Evolutionary conservation across 2,797 vertebrate genomes (phyloP).

Genomic region (Galaxias olidus): DNA sequence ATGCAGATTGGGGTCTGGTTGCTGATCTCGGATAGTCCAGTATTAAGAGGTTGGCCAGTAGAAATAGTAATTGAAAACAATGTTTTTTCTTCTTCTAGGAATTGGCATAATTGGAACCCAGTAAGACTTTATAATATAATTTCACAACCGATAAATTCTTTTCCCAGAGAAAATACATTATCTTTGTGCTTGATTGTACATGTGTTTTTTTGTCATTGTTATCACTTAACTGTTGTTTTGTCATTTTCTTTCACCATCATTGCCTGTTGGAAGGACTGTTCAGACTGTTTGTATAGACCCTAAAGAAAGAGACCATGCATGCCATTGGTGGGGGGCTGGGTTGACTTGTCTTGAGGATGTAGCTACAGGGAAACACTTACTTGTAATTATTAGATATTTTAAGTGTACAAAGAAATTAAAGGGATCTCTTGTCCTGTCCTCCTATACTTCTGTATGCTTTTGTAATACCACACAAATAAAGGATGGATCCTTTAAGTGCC

Average conservation of each 20-base stretch:
- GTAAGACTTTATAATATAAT: no score
- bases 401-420: slow-evolving; percentile 86
- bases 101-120: no score
- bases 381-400: slow-evolving; percentile 81
- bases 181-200: background rate
- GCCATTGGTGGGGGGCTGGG: slow-evolving; percentile 64
- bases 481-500: slow-evolving; percentile 97
- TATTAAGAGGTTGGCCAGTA: background rate
- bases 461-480: slow-evolving; percentile 93
- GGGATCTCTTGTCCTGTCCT: slow-evolving; percentile 87
- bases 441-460: slow-evolving; percentile 86
- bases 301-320: slow-evolving; percentile 61
- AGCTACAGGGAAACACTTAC: slow-evolving; percentile 64
- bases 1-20: no score
- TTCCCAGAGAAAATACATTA: background rate
- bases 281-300: slow-evolving; percentile 47
- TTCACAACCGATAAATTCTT: background rate
- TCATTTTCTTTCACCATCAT: background rate
- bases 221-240: slow-evolving; percentile 10
- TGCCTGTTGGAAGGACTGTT: slow-evolving; percentile 2
- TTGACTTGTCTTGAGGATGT: slow-evolving; percentile 61
- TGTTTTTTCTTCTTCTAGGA: no score
- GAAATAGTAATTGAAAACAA: slow-evolving; percentile 1
- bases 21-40: no score
- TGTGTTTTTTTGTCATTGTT: slow-evolving; percentile 10